Evolutionary conservation across 2,797 vertebrate species (phyloP), one percentile per base, ranked within the genome.

Genomic region (Emys orbicularis): DNA sequence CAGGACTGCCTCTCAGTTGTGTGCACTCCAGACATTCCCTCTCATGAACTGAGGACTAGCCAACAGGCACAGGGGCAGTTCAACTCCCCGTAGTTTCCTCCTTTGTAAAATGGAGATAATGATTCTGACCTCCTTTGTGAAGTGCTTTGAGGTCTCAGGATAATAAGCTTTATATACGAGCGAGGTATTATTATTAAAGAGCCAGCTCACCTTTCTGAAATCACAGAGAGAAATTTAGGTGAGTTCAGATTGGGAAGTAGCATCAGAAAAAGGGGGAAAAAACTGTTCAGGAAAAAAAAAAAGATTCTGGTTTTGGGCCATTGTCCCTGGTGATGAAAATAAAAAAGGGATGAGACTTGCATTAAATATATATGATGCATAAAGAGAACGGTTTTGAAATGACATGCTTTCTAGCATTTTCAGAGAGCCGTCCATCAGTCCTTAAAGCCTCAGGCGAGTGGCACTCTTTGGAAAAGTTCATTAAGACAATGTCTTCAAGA

Each of bases 381-480:
- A 25, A 84, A 81, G 65, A 49, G 31, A 84, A 7, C 2, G 77
- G 47, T 21, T 54, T 21, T 25, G 47, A 3, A 52, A 54, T 50
- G 0, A 27, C 65, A 44, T 15, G 4, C 13, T 81, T 57, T 1
- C 5, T 10, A 29, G 81, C 23, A 82, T 1, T 82, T 16, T 92
- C 82, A 0, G 2, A 3, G 84, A 68, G 80, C 53, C 44, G 31
- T 44, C 23, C 31, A 56, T 1, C 50, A 79, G 88, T 10, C 54
- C 79, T 16, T 0, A 0, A 25, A 65, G 79, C 44, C 54, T 27
- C 0, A 1, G 3, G 29, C 31, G 59, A 59, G 82, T 0, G 52
- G 5, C 6, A 65, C n/a, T 54, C 0, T 2, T n/a, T 83, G 81
- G 88, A 34, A 54, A 29, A 15, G n/a, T 1, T 68, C 29, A 3